A percentile compares a stretch with the other conserved stretches of the same genome.
phyloP scores from a whole-genome alignment of 1,140 invertebrate species.

The Aradophagus sp. region DNA sequence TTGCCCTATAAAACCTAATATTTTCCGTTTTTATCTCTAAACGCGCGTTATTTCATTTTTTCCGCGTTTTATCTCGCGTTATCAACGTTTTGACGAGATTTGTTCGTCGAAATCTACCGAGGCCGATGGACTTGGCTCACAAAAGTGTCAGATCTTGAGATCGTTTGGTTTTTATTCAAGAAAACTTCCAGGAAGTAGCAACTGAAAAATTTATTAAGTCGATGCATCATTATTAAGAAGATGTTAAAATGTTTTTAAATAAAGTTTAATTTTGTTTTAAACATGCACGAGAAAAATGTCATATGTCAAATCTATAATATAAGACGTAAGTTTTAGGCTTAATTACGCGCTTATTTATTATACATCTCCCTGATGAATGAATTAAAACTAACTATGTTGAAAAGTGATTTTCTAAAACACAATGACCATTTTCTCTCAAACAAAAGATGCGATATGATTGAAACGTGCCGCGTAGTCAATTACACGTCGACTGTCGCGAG shows the following conservation, averaged over 20 bases:
- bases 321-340: too few species aligned
- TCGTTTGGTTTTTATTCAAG: too few species aligned
- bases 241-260: too few species aligned
- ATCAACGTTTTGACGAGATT: slow-evolving; percentile 1
- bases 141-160: too few species aligned
- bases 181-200: too few species aligned
- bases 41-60: background rate
- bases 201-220: too few species aligned
- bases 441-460: slow-evolving; percentile 18
- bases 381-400: background rate
- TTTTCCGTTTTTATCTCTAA: slow-evolving; percentile 5
- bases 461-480: slow-evolving; percentile 36
- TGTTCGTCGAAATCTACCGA: background rate
- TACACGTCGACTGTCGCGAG: slow-evolving; percentile 25
- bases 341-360: too few species aligned
- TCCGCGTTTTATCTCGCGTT: slow-evolving; percentile 2
- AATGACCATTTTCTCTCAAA: slow-evolving; percentile 5
- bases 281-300: too few species aligned
- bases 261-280: too few species aligned
- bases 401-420: slow-evolving; percentile 5
- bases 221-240: too few species aligned
- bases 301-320: too few species aligned
- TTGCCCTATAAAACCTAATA: slow-evolving; percentile 6
- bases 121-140: background rate
- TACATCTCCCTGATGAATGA: too few species aligned